A percentile compares a stretch with the other conserved stretches of the same genome.
Conservation (phyloP, 1,140 invertebrate genomes). For the Adoxophyes honmai region DNA sequence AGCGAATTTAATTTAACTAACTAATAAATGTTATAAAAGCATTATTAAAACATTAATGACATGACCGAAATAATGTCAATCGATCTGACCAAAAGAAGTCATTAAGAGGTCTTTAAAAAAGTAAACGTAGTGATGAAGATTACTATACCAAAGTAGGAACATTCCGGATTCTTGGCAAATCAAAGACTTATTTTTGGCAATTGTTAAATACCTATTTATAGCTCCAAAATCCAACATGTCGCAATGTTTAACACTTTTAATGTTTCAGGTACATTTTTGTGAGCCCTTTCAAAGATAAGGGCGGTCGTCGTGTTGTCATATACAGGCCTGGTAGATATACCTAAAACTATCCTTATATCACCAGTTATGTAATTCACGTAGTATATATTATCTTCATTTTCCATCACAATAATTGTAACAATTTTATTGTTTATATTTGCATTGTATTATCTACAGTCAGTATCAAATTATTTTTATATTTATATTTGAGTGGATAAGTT, state of each 20-base stretch:
- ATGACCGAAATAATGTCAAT: too few relatives aligned
- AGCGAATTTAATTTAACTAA: too few relatives aligned
- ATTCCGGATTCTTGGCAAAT: too few relatives aligned
- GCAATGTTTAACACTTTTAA: slow-evolving; percentile 20
- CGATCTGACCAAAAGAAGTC: too few relatives aligned
- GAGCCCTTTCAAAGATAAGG: slow-evolving; percentile 85
- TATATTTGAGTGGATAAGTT: too few relatives aligned
- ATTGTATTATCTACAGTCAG: not conserved
- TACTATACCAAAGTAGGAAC: too few relatives aligned
- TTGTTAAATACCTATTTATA: not conserved
- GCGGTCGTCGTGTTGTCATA: slow-evolving; percentile 87
- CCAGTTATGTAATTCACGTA: slow-evolving; percentile 17
- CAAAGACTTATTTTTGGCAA: not conserved
- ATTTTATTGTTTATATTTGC: not conserved
- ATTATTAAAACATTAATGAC: too few relatives aligned
- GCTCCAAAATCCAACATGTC: not conserved
- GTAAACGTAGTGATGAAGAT: too few relatives aligned
- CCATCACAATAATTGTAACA: not conserved
- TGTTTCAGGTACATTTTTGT: slow-evolving; percentile 84
- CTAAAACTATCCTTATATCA: slow-evolving; percentile 19
- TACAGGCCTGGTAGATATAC: slow-evolving; percentile 83
- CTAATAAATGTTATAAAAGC: too few relatives aligned
- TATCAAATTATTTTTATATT: too few relatives aligned
- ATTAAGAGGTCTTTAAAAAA: too few relatives aligned
- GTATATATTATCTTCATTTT: slow-evolving; percentile 9